These are phyloP conservation scores for Tuberolachnus salignus DNA, from an alignment of 2,888 invertebrate genomes.

Conservation along the genomic window DNA sequence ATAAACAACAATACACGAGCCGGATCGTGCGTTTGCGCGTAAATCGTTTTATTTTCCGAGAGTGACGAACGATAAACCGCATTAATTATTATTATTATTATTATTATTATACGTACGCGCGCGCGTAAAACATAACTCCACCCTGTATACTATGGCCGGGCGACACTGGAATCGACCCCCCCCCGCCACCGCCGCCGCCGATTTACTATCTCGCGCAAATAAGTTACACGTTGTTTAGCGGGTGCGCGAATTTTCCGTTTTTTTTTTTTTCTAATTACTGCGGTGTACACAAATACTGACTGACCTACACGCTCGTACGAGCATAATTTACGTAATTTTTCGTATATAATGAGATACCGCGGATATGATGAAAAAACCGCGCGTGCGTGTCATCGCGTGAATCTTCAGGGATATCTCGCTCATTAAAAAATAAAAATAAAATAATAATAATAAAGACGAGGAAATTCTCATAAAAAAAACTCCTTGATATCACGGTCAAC, in stretches of 20 bases:
- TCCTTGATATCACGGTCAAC: conserved; percentile 42
- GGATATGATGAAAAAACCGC: conserved; percentile 2
- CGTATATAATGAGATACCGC: conserved; percentile 10
- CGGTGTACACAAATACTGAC: no score
- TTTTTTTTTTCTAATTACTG: no score
- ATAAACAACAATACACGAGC: no score
- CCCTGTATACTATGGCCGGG: no score
- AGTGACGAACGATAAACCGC: conserved; percentile 7
- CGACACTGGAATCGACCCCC: no score
- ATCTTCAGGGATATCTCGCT: conserved; percentile 49
- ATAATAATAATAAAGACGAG: neutral
- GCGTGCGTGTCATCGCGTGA: conserved; percentile 35
- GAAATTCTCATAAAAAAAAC: conserved; percentile 6
- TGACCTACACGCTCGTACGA: neutral
- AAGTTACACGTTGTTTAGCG: no score
- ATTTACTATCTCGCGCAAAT: no score
- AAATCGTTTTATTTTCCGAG: neutral
- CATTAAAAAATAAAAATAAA: conserved; percentile 9
- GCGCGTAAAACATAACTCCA: no score
- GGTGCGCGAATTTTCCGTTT: no score
- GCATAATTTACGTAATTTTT: conserved; percentile 22
- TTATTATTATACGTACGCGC: no score
- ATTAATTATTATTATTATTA: neutral
- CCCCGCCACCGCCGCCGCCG: no score
- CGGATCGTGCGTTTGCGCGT: neutral